Base-by-base conservation (phyloP, 2,888 invertebrate species). In the Brenthis hecate region DNA sequence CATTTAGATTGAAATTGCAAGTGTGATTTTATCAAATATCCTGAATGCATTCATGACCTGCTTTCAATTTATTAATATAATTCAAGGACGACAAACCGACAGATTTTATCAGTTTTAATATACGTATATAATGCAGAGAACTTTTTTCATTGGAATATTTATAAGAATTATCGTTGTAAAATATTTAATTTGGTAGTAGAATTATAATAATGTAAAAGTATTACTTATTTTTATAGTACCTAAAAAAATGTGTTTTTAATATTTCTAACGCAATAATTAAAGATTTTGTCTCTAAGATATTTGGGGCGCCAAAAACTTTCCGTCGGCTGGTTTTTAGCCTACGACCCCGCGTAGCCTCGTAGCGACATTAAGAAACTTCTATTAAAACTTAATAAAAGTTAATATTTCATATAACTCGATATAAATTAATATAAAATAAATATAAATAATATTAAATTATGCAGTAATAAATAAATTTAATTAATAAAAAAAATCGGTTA, bases 311-410 rank as follows among this genome's bases (percentile, higher is more conserved):
- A 75, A 79, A 80, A 84, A 81, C 81, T 87, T 62, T 82, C 92
- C 92, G 92, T 75, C 92, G 92, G 92, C 81, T 77, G 81, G 81
- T 85, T 90, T 91, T 92, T 90, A 90, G 92, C 92, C 92, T 92
- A 92, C 85, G 81, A 80, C 75, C 76, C 72, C 78, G 82, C 85
- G 84, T 80, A 80, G 70, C 75, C 64, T 79, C 81, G 79, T 80
- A 78, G 78, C 80, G 74, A 73, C 72, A 67, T 74, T 71, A 74
- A 72, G 36, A 70, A 63, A 70, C 68, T 65, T 47, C 36, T 56
- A 62, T 51, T 56, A 28, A 64, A 62, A 32, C 56, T 55, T 62
- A 36, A 43, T 28, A 60, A 60, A 55, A 56, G 50, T 56, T 23
- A 23, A 43, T 56, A 47, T 43, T 16, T 14, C 14, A 13, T 48